Conservation (phyloP, 2,113 vertebrate species). For the Galemys pyrenaicus region DNA sequence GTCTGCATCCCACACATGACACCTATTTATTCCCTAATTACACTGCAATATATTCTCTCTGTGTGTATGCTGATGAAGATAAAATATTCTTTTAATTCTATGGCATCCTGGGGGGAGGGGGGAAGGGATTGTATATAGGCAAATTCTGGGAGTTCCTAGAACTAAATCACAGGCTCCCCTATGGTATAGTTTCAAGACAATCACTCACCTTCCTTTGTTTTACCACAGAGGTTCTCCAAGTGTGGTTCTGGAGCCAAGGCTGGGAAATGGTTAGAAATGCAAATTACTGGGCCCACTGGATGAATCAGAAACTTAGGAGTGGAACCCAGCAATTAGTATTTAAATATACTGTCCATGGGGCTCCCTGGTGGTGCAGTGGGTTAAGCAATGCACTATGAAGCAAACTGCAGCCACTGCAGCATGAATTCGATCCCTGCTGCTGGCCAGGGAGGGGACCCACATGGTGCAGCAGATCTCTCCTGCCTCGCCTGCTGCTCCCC, state of each 20-base stretch:
- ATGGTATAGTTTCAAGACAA: conserved; percentile 4
- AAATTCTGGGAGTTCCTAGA: conserved; percentile 1
- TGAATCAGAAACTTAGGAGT: not conserved
- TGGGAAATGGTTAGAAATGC: not conserved
- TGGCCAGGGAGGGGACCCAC: too few species aligned
- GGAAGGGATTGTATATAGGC: not conserved
- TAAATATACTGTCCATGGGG: not conserved
- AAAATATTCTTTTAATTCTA: conserved; percentile 81
- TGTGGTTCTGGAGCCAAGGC: not conserved
- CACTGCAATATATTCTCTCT: conserved; percentile 56
- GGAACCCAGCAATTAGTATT: not conserved
- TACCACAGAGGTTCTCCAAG: not conserved
- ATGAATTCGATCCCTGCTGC: too few species aligned
- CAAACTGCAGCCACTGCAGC: too few species aligned
- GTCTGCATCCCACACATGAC: not conserved
- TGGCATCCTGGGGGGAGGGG: conserved; percentile 4
- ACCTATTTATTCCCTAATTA: conserved; percentile 76
- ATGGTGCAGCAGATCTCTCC: too few species aligned
- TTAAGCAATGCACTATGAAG: too few species aligned
- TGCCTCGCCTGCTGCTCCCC: too few species aligned
- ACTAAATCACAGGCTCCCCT: conserved; percentile 6
- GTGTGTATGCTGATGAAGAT: conserved; percentile 74
- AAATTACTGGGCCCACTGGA: not conserved
- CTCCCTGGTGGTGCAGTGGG: too few species aligned
- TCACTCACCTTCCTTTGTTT: not conserved